phyloP scores from a whole-genome alignment of 2,797 vertebrate species.

The Macropodus opercularis region DNA sequence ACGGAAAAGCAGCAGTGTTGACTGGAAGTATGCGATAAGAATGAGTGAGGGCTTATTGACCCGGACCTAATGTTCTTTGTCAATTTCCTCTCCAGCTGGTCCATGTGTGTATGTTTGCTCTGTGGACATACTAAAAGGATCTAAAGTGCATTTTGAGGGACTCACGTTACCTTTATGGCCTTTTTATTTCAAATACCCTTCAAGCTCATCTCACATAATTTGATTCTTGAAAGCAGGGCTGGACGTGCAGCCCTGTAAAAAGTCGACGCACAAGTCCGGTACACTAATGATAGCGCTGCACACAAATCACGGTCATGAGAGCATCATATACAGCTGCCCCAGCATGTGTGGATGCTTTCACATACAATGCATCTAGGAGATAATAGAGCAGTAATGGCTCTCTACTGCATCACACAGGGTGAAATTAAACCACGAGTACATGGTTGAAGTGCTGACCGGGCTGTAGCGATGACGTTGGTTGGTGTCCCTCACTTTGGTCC shows the following conservation, averaged over 20 bases:
- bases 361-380: not conserved
- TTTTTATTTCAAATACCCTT: conserved; percentile 61
- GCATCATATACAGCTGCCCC: not conserved
- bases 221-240: conserved; percentile 55
- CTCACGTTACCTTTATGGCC: conserved; percentile 74
- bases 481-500: not conserved
- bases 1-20: conserved; percentile 1
- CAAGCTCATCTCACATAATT: conserved; percentile 64
- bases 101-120: conserved; percentile 54
- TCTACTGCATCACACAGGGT: not conserved
- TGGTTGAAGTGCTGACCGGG: conserved; percentile 2
- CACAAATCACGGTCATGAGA: conserved; percentile 12
- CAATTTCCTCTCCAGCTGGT: conserved; percentile 46
- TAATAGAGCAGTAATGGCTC: not conserved
- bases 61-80: conserved; percentile 19
- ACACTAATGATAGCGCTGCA: not conserved
- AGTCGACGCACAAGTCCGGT: conserved; percentile 5
- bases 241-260: conserved; percentile 16
- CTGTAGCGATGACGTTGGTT: not conserved
- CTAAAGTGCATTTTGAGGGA: conserved; percentile 60
- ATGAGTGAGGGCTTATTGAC: conserved; percentile 17
- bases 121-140: conserved; percentile 44
- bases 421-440: not conserved
- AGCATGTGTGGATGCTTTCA: not conserved
- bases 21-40: conserved; percentile 12